A percentile compares a stretch with the other conserved stretches of the same genome.
Evolutionary conservation across 2,113 vertebrate genomes (phyloP).

Genomic region (Calidris pygmaea): DNA sequence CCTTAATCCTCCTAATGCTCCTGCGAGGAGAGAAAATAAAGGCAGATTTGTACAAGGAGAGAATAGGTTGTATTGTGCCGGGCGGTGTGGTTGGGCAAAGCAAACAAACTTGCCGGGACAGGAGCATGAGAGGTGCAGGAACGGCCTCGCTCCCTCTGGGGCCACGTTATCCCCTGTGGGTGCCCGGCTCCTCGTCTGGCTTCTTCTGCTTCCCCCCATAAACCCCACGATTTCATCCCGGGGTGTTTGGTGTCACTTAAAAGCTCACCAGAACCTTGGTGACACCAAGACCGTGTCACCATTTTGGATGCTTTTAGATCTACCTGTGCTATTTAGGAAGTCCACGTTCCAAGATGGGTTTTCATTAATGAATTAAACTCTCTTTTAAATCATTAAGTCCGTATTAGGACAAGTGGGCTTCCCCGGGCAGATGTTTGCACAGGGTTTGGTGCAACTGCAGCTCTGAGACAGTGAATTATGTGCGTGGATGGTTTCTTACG

Average conservation of each 20-base stretch:
- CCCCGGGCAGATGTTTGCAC: neutral
- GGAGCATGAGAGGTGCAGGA: neutral
- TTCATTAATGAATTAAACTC: neutral
- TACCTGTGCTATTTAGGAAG: neutral
- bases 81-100: neutral
- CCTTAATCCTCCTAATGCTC: neutral
- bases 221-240: neutral
- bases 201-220: neutral
- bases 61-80: neutral
- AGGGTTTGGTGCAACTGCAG: neutral
- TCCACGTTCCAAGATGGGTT: neutral
- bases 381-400: neutral
- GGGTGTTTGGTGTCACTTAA: neutral
- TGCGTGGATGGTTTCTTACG: neutral
- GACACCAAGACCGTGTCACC: neutral
- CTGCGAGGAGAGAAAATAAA: neutral
- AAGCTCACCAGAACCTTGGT: neutral
- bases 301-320: neutral
- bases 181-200: neutral
- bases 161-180: neutral
- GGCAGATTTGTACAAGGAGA: neutral
- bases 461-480: neutral
- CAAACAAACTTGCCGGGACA: neutral
- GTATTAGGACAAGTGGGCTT: rapidly evolving
- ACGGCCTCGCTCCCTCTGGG: neutral